A percentile compares a stretch with the other conserved stretches of the same genome.
Conservation (phyloP, 2,113 vertebrate genomes). For the Hemibagrus wyckioides region DNA sequence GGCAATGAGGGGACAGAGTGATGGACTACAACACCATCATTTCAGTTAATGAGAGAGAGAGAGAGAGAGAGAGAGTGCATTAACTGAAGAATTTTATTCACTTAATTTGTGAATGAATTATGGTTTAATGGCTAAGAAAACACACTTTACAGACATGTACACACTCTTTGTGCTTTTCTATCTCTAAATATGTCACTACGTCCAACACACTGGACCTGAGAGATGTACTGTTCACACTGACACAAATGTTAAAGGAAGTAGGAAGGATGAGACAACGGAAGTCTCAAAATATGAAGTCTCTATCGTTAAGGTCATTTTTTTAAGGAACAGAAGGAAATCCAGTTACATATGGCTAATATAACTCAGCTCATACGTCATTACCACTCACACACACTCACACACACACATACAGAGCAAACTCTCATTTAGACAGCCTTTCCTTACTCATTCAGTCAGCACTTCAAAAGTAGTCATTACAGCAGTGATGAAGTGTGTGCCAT, state of each 20-base stretch:
- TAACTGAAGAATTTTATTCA: background rate
- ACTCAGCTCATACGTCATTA: background rate
- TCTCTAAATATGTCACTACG: background rate
- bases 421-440: background rate
- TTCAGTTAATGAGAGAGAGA: constrained; percentile 27
- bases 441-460: background rate
- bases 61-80: background rate
- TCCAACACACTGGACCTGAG: background rate
- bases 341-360: background rate
- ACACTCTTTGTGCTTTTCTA: background rate
- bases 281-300: background rate
- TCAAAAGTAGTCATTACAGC: background rate
- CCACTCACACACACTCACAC: background rate
- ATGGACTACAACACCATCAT: constrained; percentile 28
- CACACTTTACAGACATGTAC: background rate
- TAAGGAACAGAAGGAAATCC: background rate
- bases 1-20: constrained; percentile 25
- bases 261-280: background rate
- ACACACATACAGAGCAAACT: background rate
- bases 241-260: background rate
- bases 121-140: background rate
- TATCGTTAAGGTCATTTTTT: background rate
- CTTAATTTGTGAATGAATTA: background rate
- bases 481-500: background rate
- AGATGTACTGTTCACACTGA: background rate